Evolutionary conservation across 2,797 vertebrate species (phyloP), one percentile per base, ranked within the genome.

Genomic region (Pogoniulus pusillus): DNA sequence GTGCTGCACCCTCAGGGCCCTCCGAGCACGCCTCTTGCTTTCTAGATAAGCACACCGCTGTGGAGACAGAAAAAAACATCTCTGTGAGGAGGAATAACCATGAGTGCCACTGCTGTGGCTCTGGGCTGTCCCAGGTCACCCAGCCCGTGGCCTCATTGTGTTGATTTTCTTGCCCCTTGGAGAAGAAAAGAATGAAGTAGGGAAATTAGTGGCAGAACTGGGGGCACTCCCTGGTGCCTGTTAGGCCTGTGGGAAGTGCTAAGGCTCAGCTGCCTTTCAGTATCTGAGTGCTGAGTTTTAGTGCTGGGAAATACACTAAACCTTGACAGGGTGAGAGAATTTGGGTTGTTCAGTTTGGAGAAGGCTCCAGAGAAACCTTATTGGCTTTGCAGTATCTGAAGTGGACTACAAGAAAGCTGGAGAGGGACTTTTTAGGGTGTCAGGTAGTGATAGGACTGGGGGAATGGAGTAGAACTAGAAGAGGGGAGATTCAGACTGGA

Each of bases 21-120:
- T 73, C 3, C 1, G 32, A 72, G 37, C 0, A 0, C 12, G 27
- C 6, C 10, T 35, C 89, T 94, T 95, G 93, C 94, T 81, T 72
- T 60, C 3, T 30, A 96, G 95, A 96, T 96, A 96, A 96, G 94
- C 78, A 78, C 63, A 69, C 11, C 75, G 72, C 83, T 24, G 53
- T 3, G 1, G 69, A 94, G 80, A 92, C 82, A 93, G 91, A 63
- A 85, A 75, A 41, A 41, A 17, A 6, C 87, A 82, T 57, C 85
- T 79, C 77, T 60, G 7, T 1, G 7, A 54, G 72, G 60, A 73
- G 74, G 53, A 76, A 37, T 62, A 29, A 54, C 55, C 4, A 0
- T 3, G 26, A 41, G 54, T 19, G 62, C 55, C 10, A 3, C 64
- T 1, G 17, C 47, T 29, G 49, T 8, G 49, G 7, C 51, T 34